A percentile compares a stretch with the other conserved stretches of the same genome.
phyloP scores from a whole-genome alignment of 2,888 invertebrate species.

The Panzeria rudis region DNA sequence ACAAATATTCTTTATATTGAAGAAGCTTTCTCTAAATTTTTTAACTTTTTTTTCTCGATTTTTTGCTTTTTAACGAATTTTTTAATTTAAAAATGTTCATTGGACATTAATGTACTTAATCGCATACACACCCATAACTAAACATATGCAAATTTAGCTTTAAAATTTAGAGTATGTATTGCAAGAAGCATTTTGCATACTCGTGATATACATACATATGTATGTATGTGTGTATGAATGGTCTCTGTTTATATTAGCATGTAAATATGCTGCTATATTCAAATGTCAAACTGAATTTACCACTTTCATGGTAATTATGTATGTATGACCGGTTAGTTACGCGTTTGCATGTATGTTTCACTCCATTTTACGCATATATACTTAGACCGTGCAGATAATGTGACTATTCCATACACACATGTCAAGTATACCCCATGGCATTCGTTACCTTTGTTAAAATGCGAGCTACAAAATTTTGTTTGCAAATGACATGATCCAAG shows the following conservation, averaged over 20 bases:
- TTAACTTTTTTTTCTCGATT: too few relatives aligned
- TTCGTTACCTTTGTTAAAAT: too few relatives aligned
- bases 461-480: too few relatives aligned
- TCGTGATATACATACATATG: not conserved
- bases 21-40: too few relatives aligned
- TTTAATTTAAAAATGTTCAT: not conserved
- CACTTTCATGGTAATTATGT: slow-evolving; percentile 57
- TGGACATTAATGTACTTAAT: not conserved
- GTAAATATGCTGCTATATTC: slow-evolving; percentile 51
- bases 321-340: not conserved
- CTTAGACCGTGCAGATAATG: too few relatives aligned
- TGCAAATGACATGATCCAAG: too few relatives aligned
- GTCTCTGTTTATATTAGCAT: slow-evolving; percentile 30
- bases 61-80: not conserved
- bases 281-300: slow-evolving; percentile 60
- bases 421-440: too few relatives aligned
- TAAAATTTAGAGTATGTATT: slow-evolving; percentile 38
- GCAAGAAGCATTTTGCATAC: slow-evolving; percentile 49
- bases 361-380: not conserved
- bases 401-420: too few relatives aligned
- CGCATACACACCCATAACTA: not conserved
- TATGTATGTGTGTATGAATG: not conserved
- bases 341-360: not conserved
- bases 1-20: too few relatives aligned
- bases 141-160: not conserved